Conservation (phyloP, 2,113 vertebrate species). For the Eira barbara region DNA sequence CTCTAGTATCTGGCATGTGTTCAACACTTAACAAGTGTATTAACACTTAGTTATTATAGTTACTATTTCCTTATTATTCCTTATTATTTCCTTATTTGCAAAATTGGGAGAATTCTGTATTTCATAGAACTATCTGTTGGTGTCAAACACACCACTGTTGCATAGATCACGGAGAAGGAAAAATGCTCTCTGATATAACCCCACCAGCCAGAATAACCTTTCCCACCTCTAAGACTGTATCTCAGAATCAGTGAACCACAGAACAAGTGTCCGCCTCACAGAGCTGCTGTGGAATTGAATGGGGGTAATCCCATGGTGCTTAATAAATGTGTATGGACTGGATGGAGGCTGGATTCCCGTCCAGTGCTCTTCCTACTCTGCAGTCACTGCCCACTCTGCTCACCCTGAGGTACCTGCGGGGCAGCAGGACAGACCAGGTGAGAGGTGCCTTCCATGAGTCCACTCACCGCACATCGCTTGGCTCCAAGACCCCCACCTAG, state of each 20-base stretch:
- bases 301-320: background rate
- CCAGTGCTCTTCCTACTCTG: background rate
- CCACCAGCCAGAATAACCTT: background rate
- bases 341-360: background rate
- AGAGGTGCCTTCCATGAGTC: background rate
- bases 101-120: background rate
- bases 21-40: background rate
- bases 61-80: background rate
- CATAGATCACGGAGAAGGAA: background rate
- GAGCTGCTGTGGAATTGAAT: background rate
- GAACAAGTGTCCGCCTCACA: background rate
- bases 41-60: background rate
- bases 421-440: no score
- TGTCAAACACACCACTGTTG: background rate
- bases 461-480: background rate
- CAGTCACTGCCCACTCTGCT: no score
- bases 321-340: background rate
- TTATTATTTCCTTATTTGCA: background rate
- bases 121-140: background rate
- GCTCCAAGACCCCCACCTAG: background rate
- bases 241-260: background rate
- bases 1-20: background rate
- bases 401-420: background rate
- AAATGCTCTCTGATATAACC: background rate
- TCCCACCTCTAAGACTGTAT: background rate